phyloP scores from a whole-genome alignment of 1,140 invertebrate species.

The Drosophila nannoptera region DNA sequence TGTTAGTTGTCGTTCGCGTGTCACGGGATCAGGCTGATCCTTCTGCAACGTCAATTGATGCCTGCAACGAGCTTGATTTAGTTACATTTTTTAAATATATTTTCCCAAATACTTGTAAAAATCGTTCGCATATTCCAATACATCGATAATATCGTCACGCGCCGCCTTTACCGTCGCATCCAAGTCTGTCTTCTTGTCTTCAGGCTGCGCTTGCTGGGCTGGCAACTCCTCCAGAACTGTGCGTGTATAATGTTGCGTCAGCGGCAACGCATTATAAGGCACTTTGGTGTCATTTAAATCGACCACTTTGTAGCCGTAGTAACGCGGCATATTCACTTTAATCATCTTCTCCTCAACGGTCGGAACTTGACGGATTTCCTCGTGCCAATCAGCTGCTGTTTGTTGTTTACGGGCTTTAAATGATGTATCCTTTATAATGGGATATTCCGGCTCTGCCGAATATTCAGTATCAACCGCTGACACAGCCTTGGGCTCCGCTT shows the following conservation, averaged over 20 bases:
- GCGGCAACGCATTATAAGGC: slow-evolving; percentile 84
- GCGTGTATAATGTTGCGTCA: slow-evolving; percentile 86
- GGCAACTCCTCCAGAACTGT: slow-evolving; percentile 82
- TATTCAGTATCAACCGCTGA: slow-evolving; percentile 58
- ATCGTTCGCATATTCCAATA: slow-evolving; percentile 61
- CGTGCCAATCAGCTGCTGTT: slow-evolving; percentile 79
- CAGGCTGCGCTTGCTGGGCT: slow-evolving; percentile 28
- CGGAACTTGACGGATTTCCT: slow-evolving; percentile 83
- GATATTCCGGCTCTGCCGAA: slow-evolving; percentile 81
- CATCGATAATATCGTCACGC: slow-evolving; percentile 57
- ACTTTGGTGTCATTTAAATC: slow-evolving; percentile 82
- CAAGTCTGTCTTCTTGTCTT: neutral
- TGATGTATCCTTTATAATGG: slow-evolving; percentile 82
- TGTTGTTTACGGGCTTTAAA: slow-evolving; percentile 77
- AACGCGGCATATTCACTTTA: slow-evolving; percentile 88
- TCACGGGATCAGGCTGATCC: slow-evolving; percentile 46
- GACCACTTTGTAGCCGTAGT: slow-evolving; percentile 86
- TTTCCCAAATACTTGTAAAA: slow-evolving; percentile 45
- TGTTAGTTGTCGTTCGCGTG: slow-evolving; percentile 51
- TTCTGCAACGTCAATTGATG: slow-evolving; percentile 69
- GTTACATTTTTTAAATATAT: neutral
- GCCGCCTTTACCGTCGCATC: slow-evolving; percentile 69
- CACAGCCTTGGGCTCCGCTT: slow-evolving; percentile 28
- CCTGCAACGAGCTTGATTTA: neutral
- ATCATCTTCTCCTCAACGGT: slow-evolving; percentile 91